Evolutionary conservation across 1,140 invertebrate genomes (phyloP).

Genomic region (Zaprionus inermis): DNA sequence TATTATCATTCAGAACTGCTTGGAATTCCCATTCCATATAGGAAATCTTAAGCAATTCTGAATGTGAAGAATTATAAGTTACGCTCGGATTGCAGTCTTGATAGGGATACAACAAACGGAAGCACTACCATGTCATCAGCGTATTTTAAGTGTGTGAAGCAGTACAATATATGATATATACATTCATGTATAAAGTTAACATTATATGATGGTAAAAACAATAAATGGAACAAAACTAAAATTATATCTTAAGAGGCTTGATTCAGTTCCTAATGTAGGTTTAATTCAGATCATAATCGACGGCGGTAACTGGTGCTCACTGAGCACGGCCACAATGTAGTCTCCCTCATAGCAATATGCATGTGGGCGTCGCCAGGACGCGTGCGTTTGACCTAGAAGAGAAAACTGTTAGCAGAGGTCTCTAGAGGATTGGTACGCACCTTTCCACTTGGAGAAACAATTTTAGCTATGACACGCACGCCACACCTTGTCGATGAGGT

Average conservation of each 20-base stretch:
- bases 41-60: not conserved
- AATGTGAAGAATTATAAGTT: not conserved
- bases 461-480: not conserved
- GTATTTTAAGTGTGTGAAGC: constrained; percentile 1
- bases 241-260: not conserved
- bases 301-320: too few species aligned
- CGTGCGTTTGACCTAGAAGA: too few species aligned
- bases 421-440: not conserved
- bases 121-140: not conserved
- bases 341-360: too few species aligned
- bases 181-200: constrained; percentile 1
- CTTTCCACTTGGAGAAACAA: not conserved
- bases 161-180: not conserved
- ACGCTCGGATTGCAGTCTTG: not conserved
- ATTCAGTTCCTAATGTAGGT: too few species aligned
- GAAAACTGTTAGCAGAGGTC: not conserved
- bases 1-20: constrained; percentile 2
- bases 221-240: constrained; percentile 5
- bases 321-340: too few species aligned
- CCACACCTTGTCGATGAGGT: not conserved
- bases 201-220: not conserved
- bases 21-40: not conserved
- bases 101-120: too few species aligned
- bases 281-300: too few species aligned
- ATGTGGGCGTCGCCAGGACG: too few species aligned